Evolutionary conservation across 2,888 invertebrate genomes (phyloP), one percentile per base, ranked within the genome.

Genomic region (Pyralis farinalis): DNA sequence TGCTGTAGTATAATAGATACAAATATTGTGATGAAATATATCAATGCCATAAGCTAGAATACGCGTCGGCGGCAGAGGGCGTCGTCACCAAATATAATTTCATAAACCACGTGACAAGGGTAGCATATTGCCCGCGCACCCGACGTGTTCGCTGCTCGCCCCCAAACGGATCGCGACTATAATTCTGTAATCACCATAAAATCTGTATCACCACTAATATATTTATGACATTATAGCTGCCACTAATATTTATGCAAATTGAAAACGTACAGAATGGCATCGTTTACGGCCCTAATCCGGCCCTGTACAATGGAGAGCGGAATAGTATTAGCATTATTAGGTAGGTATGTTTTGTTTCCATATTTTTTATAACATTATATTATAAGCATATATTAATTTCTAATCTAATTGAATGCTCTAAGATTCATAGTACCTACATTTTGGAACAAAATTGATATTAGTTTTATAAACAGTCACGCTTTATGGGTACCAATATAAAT

Each of bases 241-340:
- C 77, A 82, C 85, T 87, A 86, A 87, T 88, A 85, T 86, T 85
- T 88, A 89, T 89, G 88, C 84, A 89, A 89, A 88, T 88, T 85
- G 89, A 87, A 90, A 85, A 84, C 73, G 78, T 69, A 68, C 81
- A 69, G 72, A 85, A 83, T 80, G 79, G 77, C 72, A 71, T 78
- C 84, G 78, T 81, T 85, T 80, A 75, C 72, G 69, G 62, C 82
- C 85, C 84, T 81, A 81, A 82, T 77, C 77, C 76, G 16, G 16
- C 16, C 16, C 16, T 16, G 16, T 16, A 16, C 16, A 16, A 3
- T 16, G 16, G 4, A 16, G 16, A 16, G 16, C 16, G 16, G 16
- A 16, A 16, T 16, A 16, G 16, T 16, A 16, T 16, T 16, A 16
- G 4, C 22, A 34, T n/a, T n/a, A 16, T 34, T 21, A 21, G 9